A percentile compares a stretch with the other conserved stretches of the same genome.
These are phyloP conservation scores for Pecten maximus DNA, from an alignment of 2,888 invertebrate genomes.

Conservation along the genomic window DNA sequence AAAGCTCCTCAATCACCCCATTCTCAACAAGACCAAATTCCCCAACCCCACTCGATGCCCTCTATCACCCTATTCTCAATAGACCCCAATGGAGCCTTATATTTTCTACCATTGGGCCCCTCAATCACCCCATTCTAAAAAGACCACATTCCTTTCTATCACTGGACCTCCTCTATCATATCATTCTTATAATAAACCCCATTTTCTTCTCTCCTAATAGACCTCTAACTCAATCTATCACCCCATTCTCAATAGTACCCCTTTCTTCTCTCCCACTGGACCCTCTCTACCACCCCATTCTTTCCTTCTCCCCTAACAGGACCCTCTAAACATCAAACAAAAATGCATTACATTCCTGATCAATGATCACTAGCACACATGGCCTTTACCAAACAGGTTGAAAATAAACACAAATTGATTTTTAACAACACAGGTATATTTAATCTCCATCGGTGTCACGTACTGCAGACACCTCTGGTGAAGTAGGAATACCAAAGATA, in stretches of 20 bases:
- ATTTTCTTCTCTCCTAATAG: too few relatives aligned
- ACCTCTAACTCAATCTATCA: not conserved
- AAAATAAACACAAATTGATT: conserved; percentile 4
- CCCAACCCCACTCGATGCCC: not conserved
- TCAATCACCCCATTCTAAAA: not conserved
- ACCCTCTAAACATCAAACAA: not conserved
- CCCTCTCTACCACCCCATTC: not conserved
- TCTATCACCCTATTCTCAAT: not conserved
- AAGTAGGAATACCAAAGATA: not conserved
- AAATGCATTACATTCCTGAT: not conserved
- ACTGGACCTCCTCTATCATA: not conserved
- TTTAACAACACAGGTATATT: not conserved
- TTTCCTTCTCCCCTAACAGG: not conserved
- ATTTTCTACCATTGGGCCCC: not conserved
- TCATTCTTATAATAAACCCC: not conserved
- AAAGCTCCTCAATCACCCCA: not conserved
- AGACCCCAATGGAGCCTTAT: not conserved
- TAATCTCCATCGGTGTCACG: not conserved
- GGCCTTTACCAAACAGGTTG: not conserved
- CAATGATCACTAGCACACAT: not conserved
- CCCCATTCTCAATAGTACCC: not conserved
- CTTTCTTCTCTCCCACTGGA: not conserved
- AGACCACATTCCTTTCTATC: not conserved
- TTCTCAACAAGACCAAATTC: not conserved
- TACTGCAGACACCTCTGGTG: not conserved